Percentiles rank a stretch among this genome's conserved stretches.
Conservation (phyloP, 2,888 invertebrate genomes). For the Stenodema calcarata region DNA sequence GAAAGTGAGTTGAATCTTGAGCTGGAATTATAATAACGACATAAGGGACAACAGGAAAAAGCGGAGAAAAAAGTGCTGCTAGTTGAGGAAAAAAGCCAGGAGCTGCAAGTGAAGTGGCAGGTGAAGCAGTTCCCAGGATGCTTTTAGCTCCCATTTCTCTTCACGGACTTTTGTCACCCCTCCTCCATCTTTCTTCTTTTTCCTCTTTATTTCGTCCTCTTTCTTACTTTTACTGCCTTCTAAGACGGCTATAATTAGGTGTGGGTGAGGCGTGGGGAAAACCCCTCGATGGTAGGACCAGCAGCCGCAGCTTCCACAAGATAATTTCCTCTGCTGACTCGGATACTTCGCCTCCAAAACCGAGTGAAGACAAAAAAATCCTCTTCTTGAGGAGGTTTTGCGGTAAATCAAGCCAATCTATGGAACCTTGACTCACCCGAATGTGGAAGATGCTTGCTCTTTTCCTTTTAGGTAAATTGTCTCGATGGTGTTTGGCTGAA, state of each 20-base stretch:
- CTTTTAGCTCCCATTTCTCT: constrained; percentile 52
- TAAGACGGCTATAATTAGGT: constrained; percentile 48
- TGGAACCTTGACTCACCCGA: constrained; percentile 11
- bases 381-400: background rate
- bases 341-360: constrained; percentile 14
- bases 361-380: background rate
- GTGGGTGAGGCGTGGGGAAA: background rate
- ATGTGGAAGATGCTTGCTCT: constrained; percentile 45
- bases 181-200: constrained; percentile 24
- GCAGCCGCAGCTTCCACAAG: constrained; percentile 3
- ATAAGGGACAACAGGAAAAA: constrained; percentile 1
- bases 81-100: constrained; percentile 40
- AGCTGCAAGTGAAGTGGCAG: constrained; percentile 51
- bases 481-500: constrained; percentile 37
- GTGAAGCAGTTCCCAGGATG: constrained; percentile 52
- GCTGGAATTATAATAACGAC: constrained; percentile 33
- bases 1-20: background rate
- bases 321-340: constrained; percentile 41
- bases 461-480: constrained; percentile 49
- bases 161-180: constrained; percentile 47
- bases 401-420: constrained; percentile 48
- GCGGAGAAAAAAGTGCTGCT: constrained; percentile 30
- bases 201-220: background rate
- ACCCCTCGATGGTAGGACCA: background rate
- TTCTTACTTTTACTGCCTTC: constrained; percentile 44